A percentile compares a stretch with the other conserved stretches of the same genome.
Conservation (phyloP, 2,797 vertebrate species). For the Sylvia borin region DNA sequence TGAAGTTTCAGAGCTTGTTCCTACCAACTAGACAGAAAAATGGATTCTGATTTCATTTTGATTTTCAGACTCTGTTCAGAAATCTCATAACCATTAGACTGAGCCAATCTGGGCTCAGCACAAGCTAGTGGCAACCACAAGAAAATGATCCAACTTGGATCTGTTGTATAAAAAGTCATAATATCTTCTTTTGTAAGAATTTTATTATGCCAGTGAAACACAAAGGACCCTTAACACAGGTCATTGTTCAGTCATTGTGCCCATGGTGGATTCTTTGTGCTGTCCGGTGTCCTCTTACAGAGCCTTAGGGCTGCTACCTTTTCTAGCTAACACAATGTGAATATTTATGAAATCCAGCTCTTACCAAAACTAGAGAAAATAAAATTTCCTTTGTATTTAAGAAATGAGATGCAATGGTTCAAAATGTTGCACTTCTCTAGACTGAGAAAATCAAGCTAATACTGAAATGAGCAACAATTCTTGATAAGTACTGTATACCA, state of each 20-base stretch:
- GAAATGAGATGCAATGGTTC: not conserved
- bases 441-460: not conserved
- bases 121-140: not conserved
- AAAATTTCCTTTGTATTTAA: not conserved
- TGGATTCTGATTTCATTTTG: constrained; percentile 1
- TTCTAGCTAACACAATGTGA: not conserved
- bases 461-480: not conserved
- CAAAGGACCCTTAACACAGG: not conserved
- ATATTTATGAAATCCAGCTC: not conserved
- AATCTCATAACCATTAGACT: not conserved
- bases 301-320: not conserved
- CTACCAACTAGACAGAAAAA: not conserved
- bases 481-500: not conserved
- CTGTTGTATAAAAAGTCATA: not conserved
- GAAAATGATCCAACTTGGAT: not conserved
- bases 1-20: constrained; percentile 15
- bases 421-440: not conserved
- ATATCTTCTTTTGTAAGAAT: not conserved
- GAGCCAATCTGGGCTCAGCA: not conserved
- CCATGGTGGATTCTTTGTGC: not conserved
- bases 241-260: not conserved
- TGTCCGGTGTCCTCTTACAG: not conserved
- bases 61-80: not conserved
- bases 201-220: not conserved
- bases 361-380: not conserved